phyloP scores from a whole-genome alignment of 2,888 invertebrate species.

The Tipula helvola region DNA sequence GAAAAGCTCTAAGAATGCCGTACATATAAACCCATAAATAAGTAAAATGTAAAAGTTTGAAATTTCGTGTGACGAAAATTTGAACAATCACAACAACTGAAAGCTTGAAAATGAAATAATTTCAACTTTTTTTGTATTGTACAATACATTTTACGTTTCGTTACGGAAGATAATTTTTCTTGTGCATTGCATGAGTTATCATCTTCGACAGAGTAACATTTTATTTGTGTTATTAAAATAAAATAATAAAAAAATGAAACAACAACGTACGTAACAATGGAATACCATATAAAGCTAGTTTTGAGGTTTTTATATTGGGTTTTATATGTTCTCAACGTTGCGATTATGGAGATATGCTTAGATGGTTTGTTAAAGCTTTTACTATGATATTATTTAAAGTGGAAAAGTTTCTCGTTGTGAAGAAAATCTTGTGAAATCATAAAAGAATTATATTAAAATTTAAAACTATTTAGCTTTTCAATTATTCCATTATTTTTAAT shows the following conservation, averaged over 20 bases:
- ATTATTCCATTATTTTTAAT: not conserved
- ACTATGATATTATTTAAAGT: not conserved
- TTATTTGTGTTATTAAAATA: not conserved
- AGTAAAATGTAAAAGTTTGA: not conserved
- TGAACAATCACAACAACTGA: not conserved
- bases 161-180: not conserved
- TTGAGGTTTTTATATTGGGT: not conserved
- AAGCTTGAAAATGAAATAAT: not conserved
- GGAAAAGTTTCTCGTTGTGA: not conserved
- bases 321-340: not conserved
- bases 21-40: not conserved
- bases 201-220: not conserved
- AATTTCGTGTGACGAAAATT: not conserved
- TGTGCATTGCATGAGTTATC: not conserved
- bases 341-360: not conserved
- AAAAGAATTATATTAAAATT: slow-evolving; percentile 4
- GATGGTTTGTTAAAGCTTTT: not conserved
- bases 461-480: not conserved
- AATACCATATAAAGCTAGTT: not conserved
- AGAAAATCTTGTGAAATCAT: not conserved
- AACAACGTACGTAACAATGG: not conserved
- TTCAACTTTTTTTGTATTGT: not conserved
- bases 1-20: not conserved
- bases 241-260: not conserved
- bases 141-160: not conserved